These are phyloP conservation scores for Chesias legatella DNA, from an alignment of 2,888 invertebrate genomes.

Conservation along the genomic window DNA sequence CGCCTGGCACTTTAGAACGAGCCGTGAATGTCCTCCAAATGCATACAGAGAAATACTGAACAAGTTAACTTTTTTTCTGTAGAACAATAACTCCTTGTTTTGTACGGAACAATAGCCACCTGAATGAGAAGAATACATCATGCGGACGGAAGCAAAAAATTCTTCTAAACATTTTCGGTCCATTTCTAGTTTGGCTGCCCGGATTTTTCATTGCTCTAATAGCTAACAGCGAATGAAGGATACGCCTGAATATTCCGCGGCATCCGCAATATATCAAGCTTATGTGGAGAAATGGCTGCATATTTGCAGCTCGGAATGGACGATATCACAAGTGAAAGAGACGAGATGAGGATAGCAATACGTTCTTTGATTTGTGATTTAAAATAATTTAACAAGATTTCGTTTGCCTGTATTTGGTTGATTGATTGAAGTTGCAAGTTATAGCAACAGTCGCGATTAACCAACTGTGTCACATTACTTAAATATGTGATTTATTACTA, in stretches of 20 bases:
- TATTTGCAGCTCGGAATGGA: conserved; percentile 9
- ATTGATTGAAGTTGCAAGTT: too few relatives aligned
- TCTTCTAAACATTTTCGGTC: conserved; percentile 15
- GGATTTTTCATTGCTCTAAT: conserved; percentile 15
- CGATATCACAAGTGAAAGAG: too few relatives aligned
- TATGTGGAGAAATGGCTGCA: conserved; percentile 1
- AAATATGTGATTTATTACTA: too few relatives aligned
- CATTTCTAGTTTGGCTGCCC: conserved; percentile 19
- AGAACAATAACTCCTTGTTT: conserved; percentile 48
- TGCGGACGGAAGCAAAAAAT: conserved; percentile 26
- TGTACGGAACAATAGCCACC: conserved; percentile 39
- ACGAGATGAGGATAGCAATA: too few relatives aligned
- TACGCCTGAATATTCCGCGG: conserved; percentile 15
- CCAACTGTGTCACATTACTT: too few relatives aligned
- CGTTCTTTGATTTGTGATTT: too few relatives aligned
- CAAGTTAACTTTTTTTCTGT: conserved; percentile 34
- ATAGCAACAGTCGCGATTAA: too few relatives aligned
- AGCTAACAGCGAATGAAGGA: conserved; percentile 14
- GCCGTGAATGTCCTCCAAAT: too few relatives aligned
- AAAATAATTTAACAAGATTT: too few relatives aligned
- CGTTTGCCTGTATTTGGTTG: too few relatives aligned
- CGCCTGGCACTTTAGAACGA: too few relatives aligned
- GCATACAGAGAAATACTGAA: conserved; percentile 30
- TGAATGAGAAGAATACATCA: conserved; percentile 28
- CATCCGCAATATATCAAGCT: conserved; percentile 19